Base-by-base conservation (phyloP, 2,888 invertebrate species). In the Cataglyphis altisquamis region DNA sequence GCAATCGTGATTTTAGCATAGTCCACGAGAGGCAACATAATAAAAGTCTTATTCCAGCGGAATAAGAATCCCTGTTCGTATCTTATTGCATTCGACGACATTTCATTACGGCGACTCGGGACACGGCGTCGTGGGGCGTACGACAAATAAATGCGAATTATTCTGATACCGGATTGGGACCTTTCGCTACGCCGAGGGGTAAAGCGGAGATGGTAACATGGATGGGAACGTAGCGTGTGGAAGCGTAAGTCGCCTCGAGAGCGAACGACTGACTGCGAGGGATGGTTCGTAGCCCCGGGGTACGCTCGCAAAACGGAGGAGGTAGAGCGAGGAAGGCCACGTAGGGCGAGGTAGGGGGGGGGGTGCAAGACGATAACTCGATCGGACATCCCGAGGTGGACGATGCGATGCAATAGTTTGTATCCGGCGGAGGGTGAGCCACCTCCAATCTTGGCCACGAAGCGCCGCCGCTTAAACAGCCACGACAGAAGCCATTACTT, bases 401-500 rank as follows among this genome's bases (percentile, higher is more conserved):
- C 89, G 91, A 89, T 91, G 90, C 90, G 91, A 91, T 91, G 91
- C 92, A 92, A 92, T 91, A 91, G 92, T 93, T 93, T 91, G 92
- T 92, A 92, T 90, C 90, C 89, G 86, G 87, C 84, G 86, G 87
- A 91, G 92, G 91, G 91, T 91, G 90, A 92, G 92, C 92, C 93
- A 93, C 88, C 91, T 91, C 88, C 93, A 92, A 93, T 93, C 91
- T 91, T 89, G 89, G 89, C 90, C 87, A 88, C 89, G 88, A 88
- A 88, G 80, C 86, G 87, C 88, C 86, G 86, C 86, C 90, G 90
- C 91, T 92, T 93, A 93, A 93, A 91, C 92, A 91, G 91, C 88
- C 90, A 85, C 90, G 94, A 92, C 92, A 92, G 91, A 88, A 90
- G 89, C 93, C 92, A 93, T 93, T 93, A 93, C 91, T 92, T 93